Conservation (phyloP, 2,888 invertebrate genomes). For the Thysanoteuthis rhombus region DNA sequence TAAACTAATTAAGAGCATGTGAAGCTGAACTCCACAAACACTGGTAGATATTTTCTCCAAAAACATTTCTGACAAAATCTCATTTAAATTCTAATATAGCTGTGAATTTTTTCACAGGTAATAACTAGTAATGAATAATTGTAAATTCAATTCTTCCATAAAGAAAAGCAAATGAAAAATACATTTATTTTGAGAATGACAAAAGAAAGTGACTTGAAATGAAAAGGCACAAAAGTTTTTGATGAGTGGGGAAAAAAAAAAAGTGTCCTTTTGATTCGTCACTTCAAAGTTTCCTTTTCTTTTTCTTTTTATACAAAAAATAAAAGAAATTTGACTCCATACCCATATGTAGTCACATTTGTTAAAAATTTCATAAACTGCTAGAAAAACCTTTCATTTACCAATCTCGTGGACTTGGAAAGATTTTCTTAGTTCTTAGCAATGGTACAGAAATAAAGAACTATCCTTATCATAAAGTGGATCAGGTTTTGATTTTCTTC, state of each 20-base stretch:
- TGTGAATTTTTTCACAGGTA: too few relatives aligned
- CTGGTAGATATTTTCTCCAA: too few relatives aligned
- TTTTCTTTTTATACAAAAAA: not conserved
- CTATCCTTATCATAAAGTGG: not conserved
- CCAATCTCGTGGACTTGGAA: not conserved
- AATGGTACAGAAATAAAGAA: not conserved
- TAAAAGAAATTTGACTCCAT: not conserved
- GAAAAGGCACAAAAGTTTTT: not conserved
- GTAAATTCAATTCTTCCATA: not conserved
- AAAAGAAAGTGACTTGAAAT: not conserved
- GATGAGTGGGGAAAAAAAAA: not conserved
- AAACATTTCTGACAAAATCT: too few relatives aligned
- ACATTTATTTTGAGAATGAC: too few relatives aligned
- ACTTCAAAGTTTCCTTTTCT: not conserved
- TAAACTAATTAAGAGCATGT: too few relatives aligned
- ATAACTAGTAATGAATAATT: too few relatives aligned
- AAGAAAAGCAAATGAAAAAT: not conserved
- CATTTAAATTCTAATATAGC: too few relatives aligned
- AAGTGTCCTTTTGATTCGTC: not conserved
- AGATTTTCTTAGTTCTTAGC: not conserved
- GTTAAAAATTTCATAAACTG: not conserved
- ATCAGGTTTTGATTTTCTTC: not conserved
- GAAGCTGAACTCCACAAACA: too few relatives aligned
- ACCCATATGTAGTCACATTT: not conserved
- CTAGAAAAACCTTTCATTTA: not conserved